phyloP scores from a whole-genome alignment of 2,113 vertebrate species.

The Otis tarda region DNA sequence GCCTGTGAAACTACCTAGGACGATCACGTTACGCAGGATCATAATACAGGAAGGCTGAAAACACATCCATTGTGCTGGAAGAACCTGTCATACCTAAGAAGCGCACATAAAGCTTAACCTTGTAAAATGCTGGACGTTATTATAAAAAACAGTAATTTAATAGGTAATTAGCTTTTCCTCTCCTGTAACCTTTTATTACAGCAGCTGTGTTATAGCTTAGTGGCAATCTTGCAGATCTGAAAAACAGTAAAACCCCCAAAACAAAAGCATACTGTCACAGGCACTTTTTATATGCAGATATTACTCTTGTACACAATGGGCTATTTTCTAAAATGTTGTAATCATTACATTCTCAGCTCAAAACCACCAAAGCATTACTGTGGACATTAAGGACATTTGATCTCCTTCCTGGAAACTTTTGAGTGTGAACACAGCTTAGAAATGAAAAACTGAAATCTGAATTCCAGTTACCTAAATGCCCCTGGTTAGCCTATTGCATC shows the following conservation, averaged over 20 bases:
- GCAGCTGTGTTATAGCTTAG: background rate
- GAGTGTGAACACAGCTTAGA: background rate
- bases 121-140: background rate
- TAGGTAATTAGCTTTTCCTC: background rate
- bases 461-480: background rate
- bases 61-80: background rate
- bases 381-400: background rate
- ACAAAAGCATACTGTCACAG: background rate
- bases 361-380: background rate
- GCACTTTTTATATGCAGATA: background rate
- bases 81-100: background rate
- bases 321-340: background rate
- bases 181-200: background rate
- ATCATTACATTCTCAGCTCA: background rate
- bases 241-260: background rate
- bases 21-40: background rate
- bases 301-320: background rate
- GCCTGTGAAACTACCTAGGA: background rate
- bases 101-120: background rate
- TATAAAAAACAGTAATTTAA: background rate
- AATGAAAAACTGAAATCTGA: background rate
- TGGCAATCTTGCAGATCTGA: background rate
- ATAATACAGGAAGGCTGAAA: background rate
- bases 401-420: background rate
- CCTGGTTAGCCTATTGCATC: background rate